A percentile compares a stretch with the other conserved stretches of the same genome.
Conservation (phyloP, 2,888 invertebrate species). For the Orthosia gothica region DNA sequence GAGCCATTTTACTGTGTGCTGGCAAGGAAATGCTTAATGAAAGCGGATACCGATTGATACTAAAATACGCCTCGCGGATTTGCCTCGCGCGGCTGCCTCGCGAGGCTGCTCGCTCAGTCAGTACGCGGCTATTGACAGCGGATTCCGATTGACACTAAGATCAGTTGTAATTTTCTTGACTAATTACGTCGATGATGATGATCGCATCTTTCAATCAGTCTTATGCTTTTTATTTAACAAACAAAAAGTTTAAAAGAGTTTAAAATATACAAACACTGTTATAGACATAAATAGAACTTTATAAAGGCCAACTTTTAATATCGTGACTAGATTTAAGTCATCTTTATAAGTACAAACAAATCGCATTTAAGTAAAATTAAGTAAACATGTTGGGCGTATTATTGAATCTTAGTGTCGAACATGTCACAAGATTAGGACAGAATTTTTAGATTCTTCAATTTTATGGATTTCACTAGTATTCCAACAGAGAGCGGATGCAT, state of each 20-base stretch:
- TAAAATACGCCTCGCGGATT: too few relatives aligned
- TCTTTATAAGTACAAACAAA: slow-evolving; percentile 79
- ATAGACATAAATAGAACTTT: slow-evolving; percentile 51
- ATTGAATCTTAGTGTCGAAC: slow-evolving; percentile 78
- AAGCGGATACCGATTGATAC: slow-evolving; percentile 70
- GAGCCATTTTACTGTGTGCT: slow-evolving; percentile 74
- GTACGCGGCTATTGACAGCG: too few relatives aligned
- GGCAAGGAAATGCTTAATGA: slow-evolving; percentile 69
- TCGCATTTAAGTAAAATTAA: slow-evolving; percentile 61
- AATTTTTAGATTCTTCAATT: slow-evolving; percentile 38
- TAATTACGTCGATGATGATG: slow-evolving; percentile 53
- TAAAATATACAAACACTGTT: slow-evolving; percentile 43
- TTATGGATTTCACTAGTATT: slow-evolving; percentile 60
- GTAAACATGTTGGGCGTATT: slow-evolving; percentile 56
- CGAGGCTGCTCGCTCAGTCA: too few relatives aligned
- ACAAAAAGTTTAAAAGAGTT: slow-evolving; percentile 50
- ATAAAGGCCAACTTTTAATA: slow-evolving; percentile 66
- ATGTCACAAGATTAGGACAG: slow-evolving; percentile 56
- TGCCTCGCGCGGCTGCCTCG: too few relatives aligned
- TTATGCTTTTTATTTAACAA: slow-evolving; percentile 62
- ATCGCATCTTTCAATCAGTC: slow-evolving; percentile 74
- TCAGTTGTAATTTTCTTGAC: slow-evolving; percentile 61
- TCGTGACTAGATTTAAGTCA: slow-evolving; percentile 83
- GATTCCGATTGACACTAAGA: slow-evolving; percentile 75
- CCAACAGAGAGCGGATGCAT: slow-evolving; percentile 72